Conservation (phyloP, 2,888 invertebrate species). For the Euclidia mi region DNA sequence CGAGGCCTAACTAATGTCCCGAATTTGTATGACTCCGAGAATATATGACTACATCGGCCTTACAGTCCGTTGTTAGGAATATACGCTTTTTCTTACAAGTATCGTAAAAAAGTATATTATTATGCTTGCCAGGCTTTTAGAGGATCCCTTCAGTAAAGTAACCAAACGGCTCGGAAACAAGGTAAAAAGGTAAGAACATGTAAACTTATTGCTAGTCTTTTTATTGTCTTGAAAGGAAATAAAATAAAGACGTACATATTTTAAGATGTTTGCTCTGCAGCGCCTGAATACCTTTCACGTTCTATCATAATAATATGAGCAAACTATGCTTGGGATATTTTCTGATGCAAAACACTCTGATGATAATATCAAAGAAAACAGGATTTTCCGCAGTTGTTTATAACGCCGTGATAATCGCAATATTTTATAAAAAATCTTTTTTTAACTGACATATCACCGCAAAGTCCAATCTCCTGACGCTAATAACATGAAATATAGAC, state of each 20-base stretch:
- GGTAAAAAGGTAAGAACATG: constrained; percentile 3
- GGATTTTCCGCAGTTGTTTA: no score
- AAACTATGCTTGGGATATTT: no score
- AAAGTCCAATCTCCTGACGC: no score
- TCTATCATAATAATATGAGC: no score
- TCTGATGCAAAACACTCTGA: no score
- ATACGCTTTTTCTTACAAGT: constrained; percentile 1
- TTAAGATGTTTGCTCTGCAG: background rate
- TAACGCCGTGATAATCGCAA: no score
- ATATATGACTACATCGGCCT: constrained; percentile 35
- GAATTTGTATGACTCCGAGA: constrained; percentile 42
- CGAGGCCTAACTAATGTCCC: constrained; percentile 43
- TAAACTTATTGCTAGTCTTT: constrained; percentile 3
- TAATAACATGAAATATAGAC: no score
- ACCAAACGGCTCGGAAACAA: constrained; percentile 1
- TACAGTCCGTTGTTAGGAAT: constrained; percentile 4
- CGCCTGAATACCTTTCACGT: no score
- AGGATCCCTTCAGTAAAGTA: background rate
- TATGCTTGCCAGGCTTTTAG: constrained; percentile 1
- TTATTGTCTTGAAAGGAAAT: background rate
- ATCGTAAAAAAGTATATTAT: constrained; percentile 8
- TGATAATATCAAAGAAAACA: no score
- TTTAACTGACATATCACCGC: no score
- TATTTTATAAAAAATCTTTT: no score
- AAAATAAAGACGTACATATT: background rate